Evolutionary conservation across 1,140 invertebrate genomes (phyloP), one percentile per base, ranked within the genome.

Genomic region (Bombus balteatus): DNA sequence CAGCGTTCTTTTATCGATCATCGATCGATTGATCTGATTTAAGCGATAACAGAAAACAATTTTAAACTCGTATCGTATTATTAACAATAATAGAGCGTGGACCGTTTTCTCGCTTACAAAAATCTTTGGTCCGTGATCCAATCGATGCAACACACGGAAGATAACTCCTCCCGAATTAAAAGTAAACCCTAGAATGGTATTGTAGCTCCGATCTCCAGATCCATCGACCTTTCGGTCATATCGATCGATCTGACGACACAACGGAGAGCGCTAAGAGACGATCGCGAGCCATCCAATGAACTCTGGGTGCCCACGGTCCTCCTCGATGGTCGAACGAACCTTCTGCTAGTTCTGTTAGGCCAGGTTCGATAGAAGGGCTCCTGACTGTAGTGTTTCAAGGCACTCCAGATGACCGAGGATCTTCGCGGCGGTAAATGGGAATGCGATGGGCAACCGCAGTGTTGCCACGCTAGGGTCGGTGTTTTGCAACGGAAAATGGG

Each of bases 311-410:
- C 90, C 15, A 87, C 81, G 32, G 80, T 89, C 18, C 81, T 91
- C 25, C 72, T 91, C 75, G 59, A 80, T 12, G 85, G 86, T 75
- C 78, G 81, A 18, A n/a, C 70, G 18, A 85, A 76, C 41, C 86
- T 91, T 47, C 87, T 89, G 9, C 70, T 18, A 6, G 83, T 57
- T 32, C 88, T 87, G 70, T 92, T 92, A 25, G 94, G 94, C 94
- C 94, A 94, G 22, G 94, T 95, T 34, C 92, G 86, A 79, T 94
- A 95, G 76, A 92, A 88, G 39, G 91, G 86, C 43, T 93, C 87
- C 86, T 90, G 87, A n/a, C 47, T 88, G 87, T 89, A 93, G 47
- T 90, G 89, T 84, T 93, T 93, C 39, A 91, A 87, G 82, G 89
- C 86, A 81, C 90, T 92, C 83, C 93, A 94, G 72, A 92, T 92